Evolutionary conservation across 2,113 vertebrate species (phyloP).

Genomic region (Tychaedon coryphoeus): DNA sequence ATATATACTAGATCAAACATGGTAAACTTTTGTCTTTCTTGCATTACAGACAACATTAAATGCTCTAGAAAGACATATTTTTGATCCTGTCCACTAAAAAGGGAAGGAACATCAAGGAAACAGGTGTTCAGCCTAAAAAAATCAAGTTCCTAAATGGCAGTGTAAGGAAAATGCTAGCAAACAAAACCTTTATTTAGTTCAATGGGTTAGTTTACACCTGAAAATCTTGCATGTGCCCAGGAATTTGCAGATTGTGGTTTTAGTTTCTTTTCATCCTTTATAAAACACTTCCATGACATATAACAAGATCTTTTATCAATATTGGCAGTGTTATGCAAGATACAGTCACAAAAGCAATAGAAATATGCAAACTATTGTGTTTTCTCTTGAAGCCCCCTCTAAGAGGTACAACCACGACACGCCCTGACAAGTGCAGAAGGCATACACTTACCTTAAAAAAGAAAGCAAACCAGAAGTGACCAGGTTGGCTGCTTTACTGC

Average conservation of each 20-base stretch:
- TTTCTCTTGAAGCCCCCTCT: not conserved
- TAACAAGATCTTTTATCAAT: not conserved
- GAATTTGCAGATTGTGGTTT: not conserved
- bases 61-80: not conserved
- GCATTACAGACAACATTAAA: not conserved
- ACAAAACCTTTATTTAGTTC: not conserved
- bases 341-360: not conserved
- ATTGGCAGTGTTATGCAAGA: not conserved
- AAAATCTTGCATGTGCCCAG: not conserved
- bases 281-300: not conserved
- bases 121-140: not conserved
- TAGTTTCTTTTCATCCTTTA: not conserved
- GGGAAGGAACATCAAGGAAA: not conserved
- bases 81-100: not conserved
- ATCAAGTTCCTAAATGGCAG: not conserved
- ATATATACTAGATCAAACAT: not conserved
- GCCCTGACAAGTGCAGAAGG: not conserved
- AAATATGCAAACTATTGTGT: not conserved
- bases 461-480: not conserved
- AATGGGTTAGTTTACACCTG: not conserved
- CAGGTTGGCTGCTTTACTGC: not conserved
- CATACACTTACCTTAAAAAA: not conserved
- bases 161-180: not conserved
- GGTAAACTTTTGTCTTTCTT: not conserved
- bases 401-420: not conserved